Percentiles rank a stretch among this genome's conserved stretches.
Evolutionary conservation across 2,888 invertebrate genomes (phyloP).

Genomic region (Tenodera sinensis): DNA sequence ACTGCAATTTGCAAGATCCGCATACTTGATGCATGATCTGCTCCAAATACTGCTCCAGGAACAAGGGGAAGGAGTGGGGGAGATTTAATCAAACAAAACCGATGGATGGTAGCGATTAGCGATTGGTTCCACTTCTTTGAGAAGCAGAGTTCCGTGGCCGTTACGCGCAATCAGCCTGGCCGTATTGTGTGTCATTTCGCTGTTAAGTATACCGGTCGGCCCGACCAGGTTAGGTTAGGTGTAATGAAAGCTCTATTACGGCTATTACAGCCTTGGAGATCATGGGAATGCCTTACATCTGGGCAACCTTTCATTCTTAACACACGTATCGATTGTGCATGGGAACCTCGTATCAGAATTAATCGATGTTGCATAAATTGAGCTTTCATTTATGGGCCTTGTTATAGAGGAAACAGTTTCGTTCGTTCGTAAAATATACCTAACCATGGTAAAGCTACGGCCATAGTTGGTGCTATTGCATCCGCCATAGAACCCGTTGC

Average conservation of each 20-base stretch:
- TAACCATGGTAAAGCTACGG: no score
- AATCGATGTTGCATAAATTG: neutral
- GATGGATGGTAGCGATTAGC: neutral
- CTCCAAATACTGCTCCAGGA: neutral
- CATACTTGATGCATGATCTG: no score
- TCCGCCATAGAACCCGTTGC: no score
- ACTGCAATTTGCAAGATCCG: no score
- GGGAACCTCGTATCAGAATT: neutral
- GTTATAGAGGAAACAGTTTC: no score
- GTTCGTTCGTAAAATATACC: no score
- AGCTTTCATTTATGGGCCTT: no score
- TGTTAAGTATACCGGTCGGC: neutral
- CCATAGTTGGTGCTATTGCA: no score
- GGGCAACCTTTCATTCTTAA: no score
- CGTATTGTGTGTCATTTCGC: neutral
- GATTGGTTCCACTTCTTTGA: neutral
- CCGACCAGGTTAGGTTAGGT: neutral
- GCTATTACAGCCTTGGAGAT: neutral
- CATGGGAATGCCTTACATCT: neutral
- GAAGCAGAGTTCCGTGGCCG: neutral
- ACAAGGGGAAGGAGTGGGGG: no score
- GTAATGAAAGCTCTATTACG: neutral
- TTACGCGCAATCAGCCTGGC: neutral
- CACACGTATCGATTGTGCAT: no score
- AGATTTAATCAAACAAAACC: neutral